Evolutionary conservation across 53 echinoderm and acorn worm species (phyloP), one percentile per base, ranked within the genome.

Genomic region (Henricia sp.): DNA sequence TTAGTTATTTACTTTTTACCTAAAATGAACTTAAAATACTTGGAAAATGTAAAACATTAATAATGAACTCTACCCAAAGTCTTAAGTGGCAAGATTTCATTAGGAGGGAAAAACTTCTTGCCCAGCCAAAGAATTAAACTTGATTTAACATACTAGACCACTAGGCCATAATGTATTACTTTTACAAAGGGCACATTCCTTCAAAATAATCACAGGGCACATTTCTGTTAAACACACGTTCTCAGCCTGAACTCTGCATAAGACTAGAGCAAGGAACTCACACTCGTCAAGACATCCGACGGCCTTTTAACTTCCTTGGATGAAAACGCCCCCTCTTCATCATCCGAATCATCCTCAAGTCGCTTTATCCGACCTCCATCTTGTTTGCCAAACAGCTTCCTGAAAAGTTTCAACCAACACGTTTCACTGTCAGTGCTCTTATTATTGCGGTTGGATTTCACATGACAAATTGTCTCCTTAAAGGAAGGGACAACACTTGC

Each of bases 331-430:
- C 68, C 89, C 9, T 91, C 91, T 20, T 87, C 92, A 6, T 89
- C 90, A 11, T 89, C 93, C 0, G 39, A 52, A 19, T 85, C 83
- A 38, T 95, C 96, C 11, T 80, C 35, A 0, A 96, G 64, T 70
- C 96, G 80, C 70, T 96, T 96, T 11, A 96, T 86, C 21, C 60
- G 50, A 33, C 82, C 91, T 60, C 78, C 87, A 3, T 83, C 83
- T 37, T 68, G 77, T 67, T 87, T 93, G 43, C 96, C 96, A 88
- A 96, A 96, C 64, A 91, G 52, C 68, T 75, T 83, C 60, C 96
- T 96, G 70, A 52, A 17, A 35, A 40, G 52, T 39, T n/a, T 23
- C 21, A 20, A 37, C 23, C 21, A 68, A n/a, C 24, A 25, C n/a
- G 8, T 21, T 24, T n/a, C n/a, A n/a, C n/a, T n/a, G 14, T 46